Percentiles rank a stretch among this genome's conserved stretches.
Evolutionary conservation across 2,797 vertebrate genomes (phyloP).

Genomic region (Pseudotriccus pelzelni): DNA sequence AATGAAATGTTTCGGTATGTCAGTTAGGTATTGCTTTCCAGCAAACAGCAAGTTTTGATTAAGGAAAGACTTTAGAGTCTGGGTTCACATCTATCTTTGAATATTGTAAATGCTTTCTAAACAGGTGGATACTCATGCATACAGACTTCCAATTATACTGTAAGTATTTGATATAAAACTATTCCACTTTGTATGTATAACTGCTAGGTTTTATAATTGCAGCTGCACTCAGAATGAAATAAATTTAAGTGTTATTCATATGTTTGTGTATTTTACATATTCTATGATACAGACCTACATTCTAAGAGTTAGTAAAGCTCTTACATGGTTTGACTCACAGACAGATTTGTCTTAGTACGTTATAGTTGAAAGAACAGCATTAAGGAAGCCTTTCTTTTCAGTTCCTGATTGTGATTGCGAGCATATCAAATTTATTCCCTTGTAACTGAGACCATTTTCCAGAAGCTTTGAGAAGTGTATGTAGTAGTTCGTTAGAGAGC

Average conservation of each 20-base stretch:
- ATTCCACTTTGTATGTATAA: conserved; percentile 29
- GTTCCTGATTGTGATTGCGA: conserved; percentile 71
- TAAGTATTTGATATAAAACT: conserved; percentile 35
- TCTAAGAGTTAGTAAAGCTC: conserved; percentile 45
- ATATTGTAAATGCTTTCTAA: conserved; percentile 33
- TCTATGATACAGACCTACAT: conserved; percentile 47
- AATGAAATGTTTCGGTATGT: not conserved
- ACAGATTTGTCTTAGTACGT: conserved; percentile 70
- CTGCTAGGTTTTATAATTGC: conserved; percentile 55
- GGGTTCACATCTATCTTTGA: conserved; percentile 1
- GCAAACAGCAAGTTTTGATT: not conserved
- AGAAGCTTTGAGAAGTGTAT: conserved; percentile 72
- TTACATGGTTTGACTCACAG: conserved; percentile 59
- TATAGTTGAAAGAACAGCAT: conserved; percentile 72
- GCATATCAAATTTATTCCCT: conserved; percentile 79
- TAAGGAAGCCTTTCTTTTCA: conserved; percentile 77
- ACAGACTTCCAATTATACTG: not conserved
- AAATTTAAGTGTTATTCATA: conserved; percentile 54
- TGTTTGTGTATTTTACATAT: conserved; percentile 64
- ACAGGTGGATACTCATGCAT: not conserved
- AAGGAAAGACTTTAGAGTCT: not conserved
- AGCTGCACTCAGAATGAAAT: conserved; percentile 56
- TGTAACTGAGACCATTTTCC: conserved; percentile 80
- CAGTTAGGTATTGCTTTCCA: not conserved
- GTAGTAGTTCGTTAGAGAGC: conserved; percentile 76